Percentiles rank a stretch among this genome's conserved stretches.
These are phyloP conservation scores for Nematopogon swammerdamellus DNA, from an alignment of 2,888 invertebrate species.

Conservation along the genomic window DNA sequence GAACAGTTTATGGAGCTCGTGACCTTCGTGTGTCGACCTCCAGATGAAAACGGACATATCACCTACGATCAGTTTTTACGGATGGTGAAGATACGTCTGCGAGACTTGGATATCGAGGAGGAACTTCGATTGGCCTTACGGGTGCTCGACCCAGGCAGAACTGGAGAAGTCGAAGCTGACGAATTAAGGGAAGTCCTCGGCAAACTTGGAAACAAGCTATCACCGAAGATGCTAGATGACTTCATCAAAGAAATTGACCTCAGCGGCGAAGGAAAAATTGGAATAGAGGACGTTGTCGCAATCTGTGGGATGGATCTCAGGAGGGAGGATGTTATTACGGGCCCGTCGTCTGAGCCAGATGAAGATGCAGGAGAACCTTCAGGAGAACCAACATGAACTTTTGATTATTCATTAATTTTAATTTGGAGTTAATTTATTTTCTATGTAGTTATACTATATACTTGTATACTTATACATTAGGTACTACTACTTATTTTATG, in stretches of 20 bases:
- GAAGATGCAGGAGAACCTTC: too few relatives aligned
- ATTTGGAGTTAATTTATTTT: too few relatives aligned
- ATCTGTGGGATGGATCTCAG: conserved; percentile 11
- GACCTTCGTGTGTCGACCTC: conserved; percentile 30
- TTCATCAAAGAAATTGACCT: conserved; percentile 44
- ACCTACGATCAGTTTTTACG: conserved; percentile 35
- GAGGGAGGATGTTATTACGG: too few relatives aligned
- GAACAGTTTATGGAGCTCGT: conserved; percentile 40
- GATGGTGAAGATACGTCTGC: conserved; percentile 37
- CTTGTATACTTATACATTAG: too few relatives aligned
- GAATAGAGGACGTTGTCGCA: conserved; percentile 41
- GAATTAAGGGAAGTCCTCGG: conserved; percentile 27
- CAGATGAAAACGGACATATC: conserved; percentile 36
- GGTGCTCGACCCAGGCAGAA: conserved; percentile 29
- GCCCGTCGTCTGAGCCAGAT: too few relatives aligned
- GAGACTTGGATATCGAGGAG: conserved; percentile 33
- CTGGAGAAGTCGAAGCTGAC: conserved; percentile 31
- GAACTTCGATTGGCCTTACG: conserved; percentile 33
- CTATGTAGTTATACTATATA: too few relatives aligned
- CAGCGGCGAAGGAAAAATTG: conserved; percentile 39
- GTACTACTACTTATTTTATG: too few relatives aligned
- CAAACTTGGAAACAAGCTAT: conserved; percentile 34
- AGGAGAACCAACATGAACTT: too few relatives aligned
- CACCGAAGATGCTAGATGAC: conserved; percentile 25
- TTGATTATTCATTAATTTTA: too few relatives aligned